Percentiles rank a stretch among this genome's conserved stretches.
Conservation (phyloP, 2,888 invertebrate species). For the Timema podura region DNA sequence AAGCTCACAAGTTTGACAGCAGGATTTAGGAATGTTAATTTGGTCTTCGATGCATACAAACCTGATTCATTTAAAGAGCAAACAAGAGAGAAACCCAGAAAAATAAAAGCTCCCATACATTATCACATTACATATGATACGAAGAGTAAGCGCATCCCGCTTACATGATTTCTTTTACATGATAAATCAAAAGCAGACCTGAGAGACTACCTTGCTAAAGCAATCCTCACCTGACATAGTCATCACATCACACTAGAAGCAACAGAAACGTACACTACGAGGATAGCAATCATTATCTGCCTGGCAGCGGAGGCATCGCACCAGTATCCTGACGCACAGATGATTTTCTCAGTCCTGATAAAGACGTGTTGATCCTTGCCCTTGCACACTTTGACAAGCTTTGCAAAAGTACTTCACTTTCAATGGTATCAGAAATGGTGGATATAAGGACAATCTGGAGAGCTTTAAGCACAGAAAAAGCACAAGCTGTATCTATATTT, state of each 20-base stretch:
- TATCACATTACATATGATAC: not conserved
- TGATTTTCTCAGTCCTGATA: not conserved
- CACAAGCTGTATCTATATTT: not conserved
- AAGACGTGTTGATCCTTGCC: not conserved
- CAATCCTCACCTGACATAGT: not conserved
- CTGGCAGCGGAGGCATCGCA: not conserved
- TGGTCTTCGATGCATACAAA: slow-evolving; percentile 3
- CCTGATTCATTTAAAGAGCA: slow-evolving; percentile 2
- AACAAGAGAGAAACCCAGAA: not conserved
- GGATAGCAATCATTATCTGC: not conserved
- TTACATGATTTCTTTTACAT: not conserved
- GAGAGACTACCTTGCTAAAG: slow-evolving; percentile 4
- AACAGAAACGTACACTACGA: not conserved
- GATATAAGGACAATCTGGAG: not conserved
- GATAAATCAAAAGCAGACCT: slow-evolving; percentile 1
- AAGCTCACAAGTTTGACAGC: not conserved
- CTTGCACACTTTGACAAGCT: not conserved
- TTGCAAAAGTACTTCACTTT: not conserved
- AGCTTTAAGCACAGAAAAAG: not conserved
- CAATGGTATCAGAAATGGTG: not conserved
- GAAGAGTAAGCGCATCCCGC: not conserved
- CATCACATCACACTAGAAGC: not conserved
- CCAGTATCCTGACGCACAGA: not conserved
- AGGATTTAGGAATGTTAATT: not conserved
- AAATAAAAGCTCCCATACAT: not conserved